A percentile compares a stretch with the other conserved stretches of the same genome.
phyloP scores from a whole-genome alignment of 2,797 vertebrate species.

The Apogon hyalosoma region DNA sequence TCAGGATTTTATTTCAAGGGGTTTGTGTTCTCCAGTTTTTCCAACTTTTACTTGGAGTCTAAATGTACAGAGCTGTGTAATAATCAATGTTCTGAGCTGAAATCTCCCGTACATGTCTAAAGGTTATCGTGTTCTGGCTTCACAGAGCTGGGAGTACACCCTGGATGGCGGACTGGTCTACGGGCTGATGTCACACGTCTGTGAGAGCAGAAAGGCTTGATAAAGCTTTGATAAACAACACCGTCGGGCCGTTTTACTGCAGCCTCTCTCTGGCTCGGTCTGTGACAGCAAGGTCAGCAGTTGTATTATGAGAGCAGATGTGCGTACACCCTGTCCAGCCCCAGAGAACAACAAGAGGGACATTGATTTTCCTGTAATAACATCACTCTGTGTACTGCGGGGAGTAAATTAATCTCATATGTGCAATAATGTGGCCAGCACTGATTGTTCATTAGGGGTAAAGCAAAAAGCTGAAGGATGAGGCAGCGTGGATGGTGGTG shows the following conservation, averaged over 20 bases:
- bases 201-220: constrained; percentile 67
- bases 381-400: constrained; percentile 75
- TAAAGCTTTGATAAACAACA: constrained; percentile 81
- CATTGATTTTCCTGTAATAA: constrained; percentile 86
- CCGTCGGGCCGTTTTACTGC: constrained; percentile 61
- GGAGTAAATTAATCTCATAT: constrained; percentile 82
- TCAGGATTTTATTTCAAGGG: constrained; percentile 12
- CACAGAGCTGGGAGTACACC: constrained; percentile 33
- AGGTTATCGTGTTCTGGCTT: constrained; percentile 51
- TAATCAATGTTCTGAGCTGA: constrained; percentile 15
- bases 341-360: constrained; percentile 78
- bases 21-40: neutral
- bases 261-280: constrained; percentile 68
- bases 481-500: constrained; percentile 17
- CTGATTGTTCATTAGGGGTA: constrained; percentile 77
- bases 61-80: neutral
- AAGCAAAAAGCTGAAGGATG: constrained; percentile 58
- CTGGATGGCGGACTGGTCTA: constrained; percentile 52
- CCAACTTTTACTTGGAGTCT: neutral
- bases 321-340: constrained; percentile 73
- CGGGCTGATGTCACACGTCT: constrained; percentile 69
- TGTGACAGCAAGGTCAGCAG: constrained; percentile 84
- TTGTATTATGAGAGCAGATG: constrained; percentile 84
- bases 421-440: constrained; percentile 76
- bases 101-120: constrained; percentile 34